Evolutionary conservation across 2,888 invertebrate species (phyloP), one percentile per base, ranked within the genome.

Genomic region (Pachymerium ferrugineum): DNA sequence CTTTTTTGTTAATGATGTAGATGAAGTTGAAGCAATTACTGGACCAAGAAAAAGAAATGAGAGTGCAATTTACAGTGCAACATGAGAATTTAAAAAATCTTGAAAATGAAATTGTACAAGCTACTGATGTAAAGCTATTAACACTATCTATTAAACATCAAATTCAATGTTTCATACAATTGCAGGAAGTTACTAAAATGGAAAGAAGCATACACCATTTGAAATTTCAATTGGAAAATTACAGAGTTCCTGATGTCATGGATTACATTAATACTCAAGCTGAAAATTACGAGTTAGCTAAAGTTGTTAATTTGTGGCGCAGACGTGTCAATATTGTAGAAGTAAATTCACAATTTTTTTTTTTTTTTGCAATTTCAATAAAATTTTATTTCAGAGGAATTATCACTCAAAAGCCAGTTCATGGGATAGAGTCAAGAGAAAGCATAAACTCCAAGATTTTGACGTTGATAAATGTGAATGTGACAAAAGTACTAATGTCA

Each of bases 221-320:
- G 8, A 72, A 54, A 10, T 5, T 47, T 16, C 54, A 72, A 6
- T 16, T 72, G 30, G 72, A 72, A 54, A 54, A 72, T 22, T 72
- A 30, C 19, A 10, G 72, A 14, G 54, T 72, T 3, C 54, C 54
- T 19, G 72, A 72, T 28, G 30, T 72, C 10, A 72, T 72, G 72
- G 72, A 72, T 30, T 72, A 72, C 54, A 72, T 72, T 47, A 29
- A 22, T 6, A 72, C 38, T 28, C 54, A 54, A 54, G 72, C 72
- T 3, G 72, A 72, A 29, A 16, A 47, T 3, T 54, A 54, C 16
- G 72, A 72, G 12, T 54, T 72, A 29, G 47, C 25, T 31, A 72
- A 54, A 14, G 47, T 28, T 1, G 19, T 54, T 6, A 54, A n/a
- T 8, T 6, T 47, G 8, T 72, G 47, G 72, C 54, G 28, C 19